Evolutionary conservation across 2,888 invertebrate species (phyloP).

Genomic region (Tetragnatha montana): DNA sequence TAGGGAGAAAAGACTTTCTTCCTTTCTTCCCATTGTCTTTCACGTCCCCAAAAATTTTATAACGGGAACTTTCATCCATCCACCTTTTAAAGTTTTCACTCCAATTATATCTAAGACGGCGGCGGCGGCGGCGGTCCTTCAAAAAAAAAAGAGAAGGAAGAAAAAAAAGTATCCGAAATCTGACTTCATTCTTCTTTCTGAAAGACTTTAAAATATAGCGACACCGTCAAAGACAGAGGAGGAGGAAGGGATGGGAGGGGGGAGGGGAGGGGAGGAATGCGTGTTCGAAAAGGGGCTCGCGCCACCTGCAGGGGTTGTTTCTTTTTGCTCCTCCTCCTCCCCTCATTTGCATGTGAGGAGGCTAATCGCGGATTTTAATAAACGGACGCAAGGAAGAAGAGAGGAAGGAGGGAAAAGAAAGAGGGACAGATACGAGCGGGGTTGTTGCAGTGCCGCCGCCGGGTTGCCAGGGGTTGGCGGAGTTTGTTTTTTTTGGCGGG

Average conservation of each 20-base stretch:
- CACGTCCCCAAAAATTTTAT: not conserved
- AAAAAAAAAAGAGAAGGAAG: not conserved
- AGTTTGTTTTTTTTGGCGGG: not conserved
- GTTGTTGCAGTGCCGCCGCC: conserved; percentile 59
- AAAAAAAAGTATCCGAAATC: conserved; percentile 44
- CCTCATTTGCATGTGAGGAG: conserved; percentile 68
- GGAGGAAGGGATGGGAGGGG: not conserved
- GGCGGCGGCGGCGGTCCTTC: not conserved
- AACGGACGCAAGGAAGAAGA: conserved; percentile 55
- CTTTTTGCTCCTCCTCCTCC: conserved; percentile 11
- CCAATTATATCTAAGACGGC: conserved; percentile 19
- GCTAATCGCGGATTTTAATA: conserved; percentile 71
- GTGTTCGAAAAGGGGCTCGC: conserved; percentile 36
- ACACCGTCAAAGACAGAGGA: conserved; percentile 60
- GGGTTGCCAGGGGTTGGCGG: conserved; percentile 43
- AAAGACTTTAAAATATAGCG: conserved; percentile 68
- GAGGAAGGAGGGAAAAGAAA: conserved; percentile 13
- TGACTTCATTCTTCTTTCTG: conserved; percentile 53
- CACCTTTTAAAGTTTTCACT: conserved; percentile 53
- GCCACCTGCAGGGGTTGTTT: conserved; percentile 68
- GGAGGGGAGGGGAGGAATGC: not conserved
- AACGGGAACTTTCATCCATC: not conserved
- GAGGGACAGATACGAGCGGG: conserved; percentile 66
- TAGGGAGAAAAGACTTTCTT: not conserved
- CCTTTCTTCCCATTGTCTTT: not conserved